Evolutionary conservation across 2,888 invertebrate genomes (phyloP), one percentile per base, ranked within the genome.

Genomic region (Melikaiella ostensackeni): DNA sequence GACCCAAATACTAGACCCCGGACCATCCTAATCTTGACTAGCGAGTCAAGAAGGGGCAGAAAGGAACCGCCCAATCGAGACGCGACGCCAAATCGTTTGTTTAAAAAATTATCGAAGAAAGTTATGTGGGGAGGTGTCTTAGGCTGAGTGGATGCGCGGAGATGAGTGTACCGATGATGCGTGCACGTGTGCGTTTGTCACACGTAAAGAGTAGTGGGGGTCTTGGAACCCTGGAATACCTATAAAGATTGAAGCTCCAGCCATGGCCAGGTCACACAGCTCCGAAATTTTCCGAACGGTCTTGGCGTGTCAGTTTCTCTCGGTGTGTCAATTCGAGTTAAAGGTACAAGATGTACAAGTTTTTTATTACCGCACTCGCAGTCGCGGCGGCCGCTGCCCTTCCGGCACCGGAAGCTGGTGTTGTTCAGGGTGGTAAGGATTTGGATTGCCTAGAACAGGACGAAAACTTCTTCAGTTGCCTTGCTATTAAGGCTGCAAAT

Each of bases 401-500:
- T 35, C 92, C 92, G 55, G 74, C 84, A 76, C 86, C 84, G 76
- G 88, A 83, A 46, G 30, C 62, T 59, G 70, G 9, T 27, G 2
- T 24, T 24, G 9, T 27, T 21, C 80, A 78, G 24, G 24, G 38
- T 21, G 61, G 24, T 59, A 21, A 21, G 21, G 80, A 84, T 61
- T 78, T 90, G 55, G 87, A 91, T 82, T 91, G 91, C 79, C 74
- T 89, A 66, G 91, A 92, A 77, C 91, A 92, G 77, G 89, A 91
- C n/a, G 92, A 92, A 74, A 92, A 93, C 77, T 86, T 93, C 82
- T 87, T 93, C 82, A 92, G 93, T 79, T 95, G 95, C 89, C 88
- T 94, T 77, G 93, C 94, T 59, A 92, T 94, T 73, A 94, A 94
- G 89, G 92, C 94, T 50, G 92, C 93, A 80, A 92, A 92, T 66